Evolutionary conservation across 2,888 invertebrate genomes (phyloP), one percentile per base, ranked within the genome.

Genomic region (Frankliniella fusca): DNA sequence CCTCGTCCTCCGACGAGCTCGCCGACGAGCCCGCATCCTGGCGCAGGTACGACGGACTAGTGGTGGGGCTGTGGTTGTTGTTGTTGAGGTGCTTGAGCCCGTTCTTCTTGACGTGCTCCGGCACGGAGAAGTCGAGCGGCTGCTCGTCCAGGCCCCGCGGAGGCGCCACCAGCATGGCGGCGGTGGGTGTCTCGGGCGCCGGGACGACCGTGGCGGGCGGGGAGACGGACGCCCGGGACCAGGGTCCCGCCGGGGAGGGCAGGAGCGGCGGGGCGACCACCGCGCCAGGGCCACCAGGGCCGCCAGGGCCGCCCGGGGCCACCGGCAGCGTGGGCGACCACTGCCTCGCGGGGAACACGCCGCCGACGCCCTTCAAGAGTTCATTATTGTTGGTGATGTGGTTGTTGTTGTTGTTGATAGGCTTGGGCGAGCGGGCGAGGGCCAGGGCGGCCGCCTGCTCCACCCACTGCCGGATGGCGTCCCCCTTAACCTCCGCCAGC

Each of bases 391-490:
- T 76, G 70, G 23, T 27, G 70, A 76, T 76, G 70, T 76, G 70
- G 12, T 76, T 76, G 70, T 76, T 76, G 70, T 76, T 76, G 70
- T 76, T 76, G 70, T 76, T 76, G 70, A 76, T 76, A 27, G 70
- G 27, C 70, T 76, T 76, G 70, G 70, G 70, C 23, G 70, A 76
- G 70, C 70, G 70, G 70, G 70, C 70, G 23, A 76, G 70, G 70
- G 70, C 70, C 70, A 76, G 70, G 23, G 70, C 70, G 70, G 70
- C 70, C 9, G 70, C 70, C 70, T 76, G 70, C 70, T 76, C 70
- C 70, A 76, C 70, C 70, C 70, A 76, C 70, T 76, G 70, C 70
- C 70, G 70, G 70, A 76, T 76, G 23, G 70, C 70, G 70, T 76
- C 70, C 12, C 70, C 70, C 70, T 76, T 76, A 27, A 76, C 70